These are phyloP conservation scores for Acanthurus lineatus DNA, from an alignment of 2,797 vertebrate species.

Conservation along the genomic window DNA sequence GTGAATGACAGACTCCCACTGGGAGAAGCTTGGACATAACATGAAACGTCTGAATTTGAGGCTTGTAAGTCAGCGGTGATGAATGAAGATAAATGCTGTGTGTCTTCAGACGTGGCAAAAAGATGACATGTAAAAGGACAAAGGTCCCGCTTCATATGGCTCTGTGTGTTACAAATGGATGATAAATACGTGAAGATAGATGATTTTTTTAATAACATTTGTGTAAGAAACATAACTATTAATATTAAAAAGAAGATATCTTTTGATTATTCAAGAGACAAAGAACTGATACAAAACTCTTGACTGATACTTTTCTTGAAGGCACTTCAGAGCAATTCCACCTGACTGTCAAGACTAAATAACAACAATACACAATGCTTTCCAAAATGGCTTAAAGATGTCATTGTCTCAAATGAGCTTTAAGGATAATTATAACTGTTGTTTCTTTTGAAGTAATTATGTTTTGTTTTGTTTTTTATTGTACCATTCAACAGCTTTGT, in stretches of 20 bases:
- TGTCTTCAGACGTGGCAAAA: background rate
- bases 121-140: background rate
- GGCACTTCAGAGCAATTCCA: background rate
- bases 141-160: background rate
- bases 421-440: background rate
- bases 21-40: background rate
- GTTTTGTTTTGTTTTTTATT: background rate
- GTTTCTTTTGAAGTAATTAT: background rate
- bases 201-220: background rate
- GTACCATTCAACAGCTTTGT: background rate
- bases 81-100: background rate
- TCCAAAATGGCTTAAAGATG: background rate
- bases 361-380: background rate
- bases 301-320: background rate
- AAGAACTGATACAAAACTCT: background rate
- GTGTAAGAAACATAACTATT: background rate
- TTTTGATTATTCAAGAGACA: background rate
- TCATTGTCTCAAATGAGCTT: background rate
- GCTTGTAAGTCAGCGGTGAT: conserved; percentile 1
- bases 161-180: background rate
- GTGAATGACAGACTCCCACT: background rate
- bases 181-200: background rate
- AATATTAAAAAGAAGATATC: too few species aligned
- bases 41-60: conserved; percentile 24
- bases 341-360: background rate